These are phyloP conservation scores for Phyllopteryx taeniolatus DNA, from an alignment of 2,113 vertebrate genomes.

Conservation along the genomic window DNA sequence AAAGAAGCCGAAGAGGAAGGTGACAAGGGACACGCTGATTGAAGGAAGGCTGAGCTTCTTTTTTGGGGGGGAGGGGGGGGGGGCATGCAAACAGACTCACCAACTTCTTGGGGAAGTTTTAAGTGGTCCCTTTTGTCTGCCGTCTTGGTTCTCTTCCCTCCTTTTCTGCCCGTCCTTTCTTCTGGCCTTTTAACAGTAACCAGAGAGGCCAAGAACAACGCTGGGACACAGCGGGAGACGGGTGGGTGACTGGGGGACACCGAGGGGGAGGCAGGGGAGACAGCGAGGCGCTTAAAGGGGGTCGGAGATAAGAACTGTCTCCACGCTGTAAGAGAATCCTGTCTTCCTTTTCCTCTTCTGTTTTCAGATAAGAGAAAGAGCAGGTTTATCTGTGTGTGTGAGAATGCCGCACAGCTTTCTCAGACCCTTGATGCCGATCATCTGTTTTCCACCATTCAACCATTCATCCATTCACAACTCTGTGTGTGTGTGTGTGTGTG, in stretches of 20 bases:
- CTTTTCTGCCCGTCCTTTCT: slow-evolving; percentile 51
- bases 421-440: slow-evolving; percentile 58
- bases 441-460: slow-evolving; percentile 46
- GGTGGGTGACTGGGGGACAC: slow-evolving; percentile 13
- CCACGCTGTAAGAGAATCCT: slow-evolving; percentile 65
- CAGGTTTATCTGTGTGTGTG: slow-evolving; percentile 52
- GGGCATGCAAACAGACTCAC: slow-evolving; percentile 41
- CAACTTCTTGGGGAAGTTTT: slow-evolving; percentile 51
- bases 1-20: not conserved
- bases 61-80: not conserved
- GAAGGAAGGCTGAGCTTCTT: not conserved
- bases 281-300: slow-evolving; percentile 39
- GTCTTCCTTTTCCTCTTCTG: slow-evolving; percentile 38
- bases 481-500: not conserved
- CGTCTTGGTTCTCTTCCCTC: slow-evolving; percentile 52
- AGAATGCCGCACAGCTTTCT: slow-evolving; percentile 33
- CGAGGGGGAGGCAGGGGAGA: slow-evolving; percentile 10
- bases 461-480: slow-evolving; percentile 49
- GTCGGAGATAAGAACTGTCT: slow-evolving; percentile 68
- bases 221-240: slow-evolving; percentile 25
- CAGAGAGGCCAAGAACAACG: slow-evolving; percentile 56
- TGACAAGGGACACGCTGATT: not conserved
- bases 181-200: slow-evolving; percentile 65
- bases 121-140: slow-evolving; percentile 65
- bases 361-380: slow-evolving; percentile 56